Evolutionary conservation across 2,888 invertebrate genomes (phyloP), one percentile per base, ranked within the genome.

Genomic region (Creontiades dilutus): DNA sequence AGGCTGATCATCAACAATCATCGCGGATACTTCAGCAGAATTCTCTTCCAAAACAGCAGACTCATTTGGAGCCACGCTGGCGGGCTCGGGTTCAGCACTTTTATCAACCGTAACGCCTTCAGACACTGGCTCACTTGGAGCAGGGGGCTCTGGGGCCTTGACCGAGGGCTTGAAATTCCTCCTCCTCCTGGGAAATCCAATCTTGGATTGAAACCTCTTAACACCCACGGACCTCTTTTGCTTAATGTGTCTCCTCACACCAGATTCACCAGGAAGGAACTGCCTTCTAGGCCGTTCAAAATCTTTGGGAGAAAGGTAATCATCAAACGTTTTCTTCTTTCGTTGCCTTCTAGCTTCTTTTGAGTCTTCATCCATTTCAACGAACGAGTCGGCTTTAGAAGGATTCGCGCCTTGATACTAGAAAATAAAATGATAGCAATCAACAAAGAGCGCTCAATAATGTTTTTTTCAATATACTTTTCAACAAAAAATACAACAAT

Each of bases 301-400:
- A 75, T 86, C 86, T 75, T 86, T 86, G 16, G 86, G 55, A 12
- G 86, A 86, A 13, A 86, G 55, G 27, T 47, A 90, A 80, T 90
- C 91, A 82, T 91, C 91, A 84, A 91, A 91, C 2, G 90, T 90
- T 55, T 91, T 91, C 37, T 91, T 91, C 84, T 92, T 92, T 57
- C 91, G 78, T 81, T 91, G 90, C 19, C 92, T 61, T 87, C 92
- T 86, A 52, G 91, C 92, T 90, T 91, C 91, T 86, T 92, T 92
- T 0, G 92, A 91, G 55, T 91, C 90, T 27, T 90, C 88, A 82
- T 92, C 91, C 84, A 91, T 90, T 48, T 91, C 91, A 0, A 91
- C 90, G 78, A 90, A 90, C 13, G 81, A 85, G 81, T 91, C 90
- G 12, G 90, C 91, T 78, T 90, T 90, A 9, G 91, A 91, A n/a